A percentile compares a stretch with the other conserved stretches of the same genome.
phyloP scores from a whole-genome alignment of 2,797 vertebrate species.

The Pteronotus mesoamericanus region DNA sequence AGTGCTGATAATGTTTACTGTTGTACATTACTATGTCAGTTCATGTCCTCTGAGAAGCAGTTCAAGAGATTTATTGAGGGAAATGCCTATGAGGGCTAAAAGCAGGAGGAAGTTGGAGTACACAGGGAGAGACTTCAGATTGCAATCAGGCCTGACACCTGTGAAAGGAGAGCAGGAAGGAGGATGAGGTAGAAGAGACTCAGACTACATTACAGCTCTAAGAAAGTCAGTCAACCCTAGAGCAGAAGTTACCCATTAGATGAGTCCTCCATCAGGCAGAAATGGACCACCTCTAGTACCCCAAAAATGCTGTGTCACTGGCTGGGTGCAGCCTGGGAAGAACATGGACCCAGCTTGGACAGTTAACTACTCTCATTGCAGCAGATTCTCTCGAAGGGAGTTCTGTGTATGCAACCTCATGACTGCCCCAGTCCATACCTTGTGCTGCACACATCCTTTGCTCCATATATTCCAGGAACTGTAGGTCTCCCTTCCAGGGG shows the following conservation, averaged over 20 bases:
- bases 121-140: background rate
- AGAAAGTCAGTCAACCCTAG: background rate
- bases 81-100: background rate
- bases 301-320: background rate
- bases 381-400: background rate
- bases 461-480: background rate
- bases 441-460: background rate
- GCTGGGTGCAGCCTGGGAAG: background rate
- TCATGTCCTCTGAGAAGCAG: background rate
- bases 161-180: background rate
- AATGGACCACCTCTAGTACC: too few relatives aligned
- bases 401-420: background rate
- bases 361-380: background rate
- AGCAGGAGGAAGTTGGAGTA: background rate
- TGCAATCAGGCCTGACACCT: background rate
- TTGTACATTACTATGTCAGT: background rate
- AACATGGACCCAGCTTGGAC: background rate
- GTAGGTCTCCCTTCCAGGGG: background rate
- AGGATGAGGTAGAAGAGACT: background rate
- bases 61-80: background rate
- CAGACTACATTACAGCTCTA: too few relatives aligned
- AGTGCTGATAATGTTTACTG: background rate
- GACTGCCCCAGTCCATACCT: too few relatives aligned
- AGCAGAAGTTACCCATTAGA: background rate
- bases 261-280: background rate